These are phyloP conservation scores for Coreius guichenoti DNA, from an alignment of 2,797 vertebrate species.

Conservation along the genomic window DNA sequence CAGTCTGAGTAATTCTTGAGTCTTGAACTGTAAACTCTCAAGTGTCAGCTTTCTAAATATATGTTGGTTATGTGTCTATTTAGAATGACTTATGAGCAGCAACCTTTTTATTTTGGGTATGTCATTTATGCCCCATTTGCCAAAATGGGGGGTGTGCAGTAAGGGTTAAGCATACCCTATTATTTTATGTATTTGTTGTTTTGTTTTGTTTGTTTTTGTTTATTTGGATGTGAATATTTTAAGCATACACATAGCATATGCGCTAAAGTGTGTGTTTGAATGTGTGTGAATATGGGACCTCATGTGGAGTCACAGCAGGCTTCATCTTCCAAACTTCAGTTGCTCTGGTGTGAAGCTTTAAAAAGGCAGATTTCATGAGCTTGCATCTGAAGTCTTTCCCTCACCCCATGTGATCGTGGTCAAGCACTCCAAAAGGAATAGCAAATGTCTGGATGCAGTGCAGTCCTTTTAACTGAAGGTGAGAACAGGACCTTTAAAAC, in stretches of 20 bases:
- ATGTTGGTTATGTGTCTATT: no score
- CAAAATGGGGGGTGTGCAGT: no score
- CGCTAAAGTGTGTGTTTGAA: neutral
- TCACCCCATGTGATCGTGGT: slow-evolving; percentile 11
- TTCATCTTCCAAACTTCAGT: neutral
- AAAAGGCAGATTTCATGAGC: slow-evolving; percentile 12
- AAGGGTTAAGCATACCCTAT: neutral
- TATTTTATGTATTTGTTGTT: neutral
- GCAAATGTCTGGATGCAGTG: slow-evolving; percentile 20
- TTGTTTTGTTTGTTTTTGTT: neutral
- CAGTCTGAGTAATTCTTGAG: no score
- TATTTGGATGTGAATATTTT: neutral
- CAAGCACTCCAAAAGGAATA: slow-evolving; percentile 42
- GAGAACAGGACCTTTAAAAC: neutral
- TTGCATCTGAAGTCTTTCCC: slow-evolving; percentile 39
- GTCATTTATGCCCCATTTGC: no score
- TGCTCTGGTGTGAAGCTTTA: neutral
- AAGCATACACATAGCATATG: neutral
- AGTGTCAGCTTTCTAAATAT: no score
- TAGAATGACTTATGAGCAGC: no score
- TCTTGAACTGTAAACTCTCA: no score
- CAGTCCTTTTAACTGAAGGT: slow-evolving; percentile 17
- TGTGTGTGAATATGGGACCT: neutral
- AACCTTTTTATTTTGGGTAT: no score
- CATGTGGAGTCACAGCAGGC: neutral